Percentiles rank a stretch among this genome's conserved stretches.
Evolutionary conservation across 1,140 invertebrate genomes (phyloP).

Genomic region (Andrena cerasifolii): DNA sequence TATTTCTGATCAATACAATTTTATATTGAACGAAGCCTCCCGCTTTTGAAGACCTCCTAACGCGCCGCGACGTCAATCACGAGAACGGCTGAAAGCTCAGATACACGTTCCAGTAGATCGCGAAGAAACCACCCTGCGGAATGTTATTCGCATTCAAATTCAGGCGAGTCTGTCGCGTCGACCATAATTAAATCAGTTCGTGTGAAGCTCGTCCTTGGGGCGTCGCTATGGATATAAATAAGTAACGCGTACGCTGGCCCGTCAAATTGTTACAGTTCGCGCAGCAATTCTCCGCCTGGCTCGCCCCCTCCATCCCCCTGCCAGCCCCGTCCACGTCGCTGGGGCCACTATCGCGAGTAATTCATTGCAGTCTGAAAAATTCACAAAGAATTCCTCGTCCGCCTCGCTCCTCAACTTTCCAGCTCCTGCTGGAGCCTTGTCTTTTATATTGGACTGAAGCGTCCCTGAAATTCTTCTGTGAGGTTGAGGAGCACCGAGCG

Average conservation of each 20-base stretch:
- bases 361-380: slow-evolving; percentile 61
- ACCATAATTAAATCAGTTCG: not conserved
- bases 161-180: too few species aligned
- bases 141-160: too few species aligned
- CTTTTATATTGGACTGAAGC: slow-evolving; percentile 56
- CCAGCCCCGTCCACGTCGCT: not conserved
- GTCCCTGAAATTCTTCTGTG: slow-evolving; percentile 49
- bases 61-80: too few species aligned
- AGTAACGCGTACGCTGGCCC: slow-evolving; percentile 6
- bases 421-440: slow-evolving; percentile 47
- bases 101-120: too few species aligned
- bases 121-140: too few species aligned
- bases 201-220: not conserved
- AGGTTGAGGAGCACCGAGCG: slow-evolving; percentile 31
- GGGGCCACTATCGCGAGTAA: slow-evolving; percentile 46
- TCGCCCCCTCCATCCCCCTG: too few species aligned
- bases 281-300: slow-evolving; percentile 8
- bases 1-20: too few species aligned
- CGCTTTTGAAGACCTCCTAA: too few species aligned
- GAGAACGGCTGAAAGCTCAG: too few species aligned
- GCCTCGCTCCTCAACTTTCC: slow-evolving; percentile 6
- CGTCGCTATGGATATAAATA: slow-evolving; percentile 31
- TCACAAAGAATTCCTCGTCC: slow-evolving; percentile 52
- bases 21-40: too few species aligned
- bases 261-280: slow-evolving; percentile 48